Conservation (phyloP, 2,888 invertebrate species). For the Chydorus sphaericus region DNA sequence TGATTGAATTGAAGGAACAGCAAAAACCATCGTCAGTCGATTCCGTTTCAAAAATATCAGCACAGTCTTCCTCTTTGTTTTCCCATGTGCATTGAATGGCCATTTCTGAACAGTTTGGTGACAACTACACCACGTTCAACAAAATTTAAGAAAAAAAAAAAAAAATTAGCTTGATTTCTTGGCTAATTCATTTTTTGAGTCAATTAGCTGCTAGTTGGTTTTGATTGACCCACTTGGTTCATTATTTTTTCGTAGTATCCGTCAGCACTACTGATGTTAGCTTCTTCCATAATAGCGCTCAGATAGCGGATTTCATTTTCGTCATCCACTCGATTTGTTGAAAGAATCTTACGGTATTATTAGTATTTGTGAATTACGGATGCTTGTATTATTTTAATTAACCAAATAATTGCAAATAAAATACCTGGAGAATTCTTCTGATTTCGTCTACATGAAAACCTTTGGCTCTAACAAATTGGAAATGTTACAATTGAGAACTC, state of each 20-base stretch:
- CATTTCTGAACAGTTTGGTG: slow-evolving; percentile 12
- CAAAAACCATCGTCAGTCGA: slow-evolving; percentile 16
- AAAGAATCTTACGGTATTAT: no score
- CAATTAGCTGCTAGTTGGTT: background rate
- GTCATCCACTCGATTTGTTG: background rate
- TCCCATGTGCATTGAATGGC: slow-evolving; percentile 13
- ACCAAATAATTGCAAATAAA: no score
- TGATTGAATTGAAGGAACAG: slow-evolving; percentile 15
- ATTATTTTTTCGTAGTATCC: background rate
- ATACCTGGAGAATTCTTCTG: no score
- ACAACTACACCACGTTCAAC: slow-evolving; percentile 12
- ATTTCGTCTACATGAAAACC: no score
- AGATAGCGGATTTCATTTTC: background rate
- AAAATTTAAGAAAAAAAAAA: no score
- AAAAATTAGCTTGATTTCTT: background rate
- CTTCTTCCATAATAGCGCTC: background rate
- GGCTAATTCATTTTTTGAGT: no score
- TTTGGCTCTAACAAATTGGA: no score
- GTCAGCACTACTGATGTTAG: background rate
- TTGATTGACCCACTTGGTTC: background rate
- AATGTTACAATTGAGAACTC: no score
- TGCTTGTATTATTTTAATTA: no score
- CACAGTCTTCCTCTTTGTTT: slow-evolving; percentile 9
- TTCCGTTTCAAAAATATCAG: slow-evolving; percentile 11
- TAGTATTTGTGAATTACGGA: no score